Evolutionary conservation across 2,797 vertebrate genomes (phyloP).

Genomic region (Allobates femoralis): DNA sequence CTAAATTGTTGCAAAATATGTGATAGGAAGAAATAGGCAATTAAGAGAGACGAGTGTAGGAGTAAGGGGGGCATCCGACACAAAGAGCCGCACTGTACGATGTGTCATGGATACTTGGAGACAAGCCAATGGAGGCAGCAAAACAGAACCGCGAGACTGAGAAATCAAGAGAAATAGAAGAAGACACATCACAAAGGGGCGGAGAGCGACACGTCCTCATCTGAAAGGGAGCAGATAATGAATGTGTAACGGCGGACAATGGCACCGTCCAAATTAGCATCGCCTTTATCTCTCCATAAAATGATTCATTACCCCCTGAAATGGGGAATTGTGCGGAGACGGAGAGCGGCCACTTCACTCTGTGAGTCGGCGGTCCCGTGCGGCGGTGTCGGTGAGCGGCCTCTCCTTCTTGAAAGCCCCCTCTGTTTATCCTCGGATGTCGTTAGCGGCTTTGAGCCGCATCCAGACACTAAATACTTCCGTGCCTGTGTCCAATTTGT

Average conservation of each 20-base stretch:
- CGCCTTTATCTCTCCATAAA: slow-evolving; percentile 64
- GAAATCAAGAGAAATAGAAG: slow-evolving; percentile 52
- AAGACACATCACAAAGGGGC: slow-evolving; percentile 56
- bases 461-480: slow-evolving; percentile 40
- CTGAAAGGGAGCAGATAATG: slow-evolving; percentile 55
- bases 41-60: slow-evolving; percentile 44
- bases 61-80: slow-evolving; percentile 14
- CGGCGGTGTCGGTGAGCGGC: slow-evolving; percentile 1
- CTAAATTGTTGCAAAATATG: slow-evolving; percentile 53
- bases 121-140: slow-evolving; percentile 41
- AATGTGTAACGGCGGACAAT: slow-evolving; percentile 56
- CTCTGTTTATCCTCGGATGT: slow-evolving; percentile 34
- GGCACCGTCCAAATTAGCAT: slow-evolving; percentile 63
- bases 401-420: slow-evolving; percentile 27
- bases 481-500: neutral
- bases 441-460: slow-evolving; percentile 16
- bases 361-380: slow-evolving; percentile 25
- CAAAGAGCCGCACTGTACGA: slow-evolving; percentile 32
- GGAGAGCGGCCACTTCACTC: slow-evolving; percentile 45
- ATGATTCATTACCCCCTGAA: slow-evolving; percentile 65
- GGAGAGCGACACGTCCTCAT: slow-evolving; percentile 5
- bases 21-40: slow-evolving; percentile 50
- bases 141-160: slow-evolving; percentile 30
- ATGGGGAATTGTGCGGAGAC: slow-evolving; percentile 54
- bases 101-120: slow-evolving; percentile 51